Conservation (phyloP, 1,140 invertebrate genomes). For the Drosophila chauvacae region DNA sequence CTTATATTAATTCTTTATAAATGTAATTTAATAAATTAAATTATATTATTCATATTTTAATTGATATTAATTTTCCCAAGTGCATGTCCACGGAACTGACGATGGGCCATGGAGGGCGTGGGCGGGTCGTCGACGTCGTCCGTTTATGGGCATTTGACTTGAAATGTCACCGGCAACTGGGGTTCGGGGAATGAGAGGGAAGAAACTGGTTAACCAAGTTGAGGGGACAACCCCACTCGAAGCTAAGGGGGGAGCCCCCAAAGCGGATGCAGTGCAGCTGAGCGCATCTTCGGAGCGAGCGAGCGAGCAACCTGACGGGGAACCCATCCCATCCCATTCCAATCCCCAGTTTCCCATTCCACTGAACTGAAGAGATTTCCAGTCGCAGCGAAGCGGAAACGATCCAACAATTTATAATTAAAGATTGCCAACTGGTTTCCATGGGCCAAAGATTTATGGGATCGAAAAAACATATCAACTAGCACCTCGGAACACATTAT, state of each 20-base stretch:
- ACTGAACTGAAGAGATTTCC: constrained; percentile 39
- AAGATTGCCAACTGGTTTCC: constrained; percentile 60
- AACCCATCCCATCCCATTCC: constrained; percentile 6
- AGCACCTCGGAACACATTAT: constrained; percentile 41
- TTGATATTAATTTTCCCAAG: not conserved
- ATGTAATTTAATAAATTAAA: no score
- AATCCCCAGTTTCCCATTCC: constrained; percentile 15
- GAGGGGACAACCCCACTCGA: constrained; percentile 36
- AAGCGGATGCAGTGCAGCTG: constrained; percentile 78
- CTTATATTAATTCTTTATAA: no score
- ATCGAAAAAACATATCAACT: constrained; percentile 55
- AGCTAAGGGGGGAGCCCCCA: not conserved
- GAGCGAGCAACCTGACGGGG: constrained; percentile 43
- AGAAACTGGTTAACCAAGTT: constrained; percentile 79
- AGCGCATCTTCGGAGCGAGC: constrained; percentile 71
- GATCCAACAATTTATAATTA: constrained; percentile 61
- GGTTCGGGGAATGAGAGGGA: constrained; percentile 28
- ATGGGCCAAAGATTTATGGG: constrained; percentile 45
- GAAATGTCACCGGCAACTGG: constrained; percentile 78
- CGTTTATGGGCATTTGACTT: constrained; percentile 81
- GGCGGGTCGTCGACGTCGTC: constrained; percentile 50
- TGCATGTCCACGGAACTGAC: constrained; percentile 23
- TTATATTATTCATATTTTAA: not conserved
- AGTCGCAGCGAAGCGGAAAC: constrained; percentile 52
- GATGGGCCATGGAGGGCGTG: constrained; percentile 14